Percentiles rank a stretch among this genome's conserved stretches.
These are phyloP conservation scores for Tortrix viridana DNA, from an alignment of 2,888 invertebrate genomes.

Conservation along the genomic window DNA sequence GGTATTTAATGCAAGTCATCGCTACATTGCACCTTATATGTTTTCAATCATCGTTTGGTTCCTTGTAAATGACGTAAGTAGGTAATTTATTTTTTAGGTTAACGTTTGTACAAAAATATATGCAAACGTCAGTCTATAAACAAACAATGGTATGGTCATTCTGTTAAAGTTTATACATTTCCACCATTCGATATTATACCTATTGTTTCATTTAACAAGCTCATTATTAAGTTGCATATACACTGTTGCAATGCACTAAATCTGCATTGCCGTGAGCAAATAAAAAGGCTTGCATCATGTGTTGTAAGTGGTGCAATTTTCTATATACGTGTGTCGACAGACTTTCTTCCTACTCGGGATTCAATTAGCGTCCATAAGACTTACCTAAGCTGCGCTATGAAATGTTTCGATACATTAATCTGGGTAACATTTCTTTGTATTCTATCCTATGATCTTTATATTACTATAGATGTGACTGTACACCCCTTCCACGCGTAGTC, in stretches of 20 bases:
- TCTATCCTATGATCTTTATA: no score
- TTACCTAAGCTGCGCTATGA: not conserved
- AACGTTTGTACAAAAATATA: no score
- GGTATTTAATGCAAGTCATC: no score
- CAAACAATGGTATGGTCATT: no score
- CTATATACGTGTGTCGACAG: slow-evolving; percentile 24
- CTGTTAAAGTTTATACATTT: not conserved
- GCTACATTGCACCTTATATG: no score
- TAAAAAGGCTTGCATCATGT: slow-evolving; percentile 36
- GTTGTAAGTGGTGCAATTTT: slow-evolving; percentile 16
- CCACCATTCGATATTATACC: not conserved
- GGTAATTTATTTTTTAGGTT: no score
- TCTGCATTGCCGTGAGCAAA: slow-evolving; percentile 33
- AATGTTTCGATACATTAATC: not conserved
- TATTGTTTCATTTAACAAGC: slow-evolving; percentile 2
- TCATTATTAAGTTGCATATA: slow-evolving; percentile 26
- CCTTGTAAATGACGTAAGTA: no score
- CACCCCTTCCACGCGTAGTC: no score
- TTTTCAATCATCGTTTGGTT: no score
- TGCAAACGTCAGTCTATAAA: no score
- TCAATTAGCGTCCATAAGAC: slow-evolving; percentile 11
- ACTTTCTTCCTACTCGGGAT: slow-evolving; percentile 35
- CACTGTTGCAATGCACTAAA: slow-evolving; percentile 31
- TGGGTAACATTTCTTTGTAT: no score
- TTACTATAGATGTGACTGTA: no score